Evolutionary conservation across 2,113 vertebrate species (phyloP).

Genomic region (Globicephala melas): DNA sequence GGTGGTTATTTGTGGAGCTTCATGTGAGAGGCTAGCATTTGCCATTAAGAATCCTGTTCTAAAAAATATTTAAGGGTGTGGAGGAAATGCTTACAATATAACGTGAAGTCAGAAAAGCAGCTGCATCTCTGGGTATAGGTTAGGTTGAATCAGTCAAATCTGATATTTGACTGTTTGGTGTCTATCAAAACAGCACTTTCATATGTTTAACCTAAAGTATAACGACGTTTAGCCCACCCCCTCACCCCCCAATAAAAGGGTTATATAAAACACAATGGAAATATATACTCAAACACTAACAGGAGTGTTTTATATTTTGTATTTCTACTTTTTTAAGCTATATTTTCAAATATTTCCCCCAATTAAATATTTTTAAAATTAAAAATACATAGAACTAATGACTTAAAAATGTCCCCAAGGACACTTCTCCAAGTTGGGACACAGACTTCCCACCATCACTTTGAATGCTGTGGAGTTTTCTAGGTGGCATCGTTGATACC

Average conservation of each 20-base stretch:
- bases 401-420: neutral
- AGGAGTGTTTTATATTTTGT: neutral
- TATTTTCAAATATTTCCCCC: neutral
- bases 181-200: neutral
- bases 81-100: neutral
- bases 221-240: neutral
- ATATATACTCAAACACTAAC: neutral
- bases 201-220: neutral
- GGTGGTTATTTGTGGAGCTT: neutral
- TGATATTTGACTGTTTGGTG: too few relatives aligned
- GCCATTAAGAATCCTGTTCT: neutral
- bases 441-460: accelerated
- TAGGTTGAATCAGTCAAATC: neutral
- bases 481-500: neutral
- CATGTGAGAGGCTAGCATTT: neutral
- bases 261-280: neutral
- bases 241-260: neutral
- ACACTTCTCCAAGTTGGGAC: neutral
- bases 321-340: neutral
- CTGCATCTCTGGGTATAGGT: neutral
- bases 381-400: neutral
- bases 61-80: neutral
- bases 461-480: neutral
- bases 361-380: neutral
- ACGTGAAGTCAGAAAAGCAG: neutral